Conservation (phyloP, 2,888 invertebrate genomes). For the Orthosia gracilis region DNA sequence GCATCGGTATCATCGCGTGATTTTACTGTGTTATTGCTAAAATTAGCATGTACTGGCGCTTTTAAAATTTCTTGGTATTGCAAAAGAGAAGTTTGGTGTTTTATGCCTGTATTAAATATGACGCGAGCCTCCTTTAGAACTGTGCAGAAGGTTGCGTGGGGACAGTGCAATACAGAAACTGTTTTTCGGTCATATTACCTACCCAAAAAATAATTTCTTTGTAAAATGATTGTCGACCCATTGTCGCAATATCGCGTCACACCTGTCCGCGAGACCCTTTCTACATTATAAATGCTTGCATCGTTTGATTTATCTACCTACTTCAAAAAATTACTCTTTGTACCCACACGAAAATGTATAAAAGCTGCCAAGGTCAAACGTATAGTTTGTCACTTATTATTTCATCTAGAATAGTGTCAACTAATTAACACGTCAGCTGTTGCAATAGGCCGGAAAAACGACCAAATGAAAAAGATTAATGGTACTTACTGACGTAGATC, state of each 20-base stretch:
- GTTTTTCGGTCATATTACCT: too few relatives aligned
- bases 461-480: slow-evolving; percentile 34
- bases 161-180: too few relatives aligned
- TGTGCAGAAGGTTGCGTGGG: too few relatives aligned
- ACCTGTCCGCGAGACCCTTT: too few relatives aligned
- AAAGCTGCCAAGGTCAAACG: neutral
- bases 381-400: slow-evolving; percentile 9
- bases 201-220: too few relatives aligned
- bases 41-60: slow-evolving; percentile 5
- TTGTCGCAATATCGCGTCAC: too few relatives aligned
- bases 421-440: slow-evolving; percentile 21
- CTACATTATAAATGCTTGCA: neutral
- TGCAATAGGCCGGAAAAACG: slow-evolving; percentile 25
- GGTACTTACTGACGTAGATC: neutral
- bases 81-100: neutral
- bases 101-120: neutral
- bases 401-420: slow-evolving; percentile 16
- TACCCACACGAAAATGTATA: neutral
- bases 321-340: neutral
- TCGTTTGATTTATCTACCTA: too few relatives aligned
- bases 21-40: slow-evolving; percentile 16
- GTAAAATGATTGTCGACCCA: too few relatives aligned
- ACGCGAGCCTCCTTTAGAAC: too few relatives aligned
- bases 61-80: neutral
- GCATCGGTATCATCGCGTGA: slow-evolving; percentile 4